phyloP scores from a whole-genome alignment of 2,888 invertebrate genomes.

The Idaea biselata region DNA sequence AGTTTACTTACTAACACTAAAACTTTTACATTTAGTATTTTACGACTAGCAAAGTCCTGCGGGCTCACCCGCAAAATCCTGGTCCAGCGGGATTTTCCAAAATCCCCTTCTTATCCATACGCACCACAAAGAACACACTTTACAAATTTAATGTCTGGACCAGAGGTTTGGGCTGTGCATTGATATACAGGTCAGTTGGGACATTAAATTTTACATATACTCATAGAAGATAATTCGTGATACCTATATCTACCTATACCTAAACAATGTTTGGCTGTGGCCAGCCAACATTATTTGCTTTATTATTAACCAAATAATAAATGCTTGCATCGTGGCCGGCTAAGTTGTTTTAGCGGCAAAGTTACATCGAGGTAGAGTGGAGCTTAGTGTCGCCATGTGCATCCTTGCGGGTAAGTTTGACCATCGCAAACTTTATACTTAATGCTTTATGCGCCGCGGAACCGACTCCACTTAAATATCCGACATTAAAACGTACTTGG shows the following conservation, averaged over 20 bases:
- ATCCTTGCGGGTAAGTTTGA: conserved; percentile 62
- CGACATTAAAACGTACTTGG: conserved; percentile 34
- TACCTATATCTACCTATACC: conserved; percentile 10
- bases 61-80: too few relatives aligned
- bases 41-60: too few relatives aligned
- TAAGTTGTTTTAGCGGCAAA: conserved; percentile 57
- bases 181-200: too few relatives aligned
- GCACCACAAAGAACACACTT: too few relatives aligned
- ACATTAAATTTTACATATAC: too few relatives aligned
- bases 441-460: conserved; percentile 45
- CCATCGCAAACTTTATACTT: conserved; percentile 64
- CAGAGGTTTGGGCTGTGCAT: too few relatives aligned
- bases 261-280: conserved; percentile 22
- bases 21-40: too few relatives aligned
- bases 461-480: conserved; percentile 36
- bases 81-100: too few relatives aligned
- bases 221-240: too few relatives aligned
- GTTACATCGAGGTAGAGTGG: conserved; percentile 60
- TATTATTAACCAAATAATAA: conserved; percentile 47
- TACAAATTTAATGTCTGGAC: too few relatives aligned
- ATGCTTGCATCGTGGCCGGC: conserved; percentile 45
- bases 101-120: too few relatives aligned
- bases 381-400: conserved; percentile 64
- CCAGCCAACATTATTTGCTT: conserved; percentile 25
- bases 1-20: too few relatives aligned